Conservation (phyloP, 2,888 invertebrate genomes). For the Cephus nigrinus region DNA sequence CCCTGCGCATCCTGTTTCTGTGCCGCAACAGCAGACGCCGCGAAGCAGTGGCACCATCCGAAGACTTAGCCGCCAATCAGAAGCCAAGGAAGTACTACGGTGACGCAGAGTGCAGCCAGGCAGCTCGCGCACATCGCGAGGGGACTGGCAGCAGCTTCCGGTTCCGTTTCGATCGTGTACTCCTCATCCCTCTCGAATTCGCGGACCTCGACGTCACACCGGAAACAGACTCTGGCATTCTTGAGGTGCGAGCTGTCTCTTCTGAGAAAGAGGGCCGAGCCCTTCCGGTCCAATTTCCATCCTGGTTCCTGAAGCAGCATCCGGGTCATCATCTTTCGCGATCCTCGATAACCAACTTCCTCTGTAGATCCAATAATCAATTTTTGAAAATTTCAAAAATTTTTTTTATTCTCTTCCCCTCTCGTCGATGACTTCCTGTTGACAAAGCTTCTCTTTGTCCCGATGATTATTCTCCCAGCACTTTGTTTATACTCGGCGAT, state of each 20-base stretch:
- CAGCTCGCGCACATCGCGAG: slow-evolving; percentile 69
- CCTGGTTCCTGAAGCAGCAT: slow-evolving; percentile 62
- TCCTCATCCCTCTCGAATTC: slow-evolving; percentile 69
- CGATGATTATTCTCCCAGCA: not conserved
- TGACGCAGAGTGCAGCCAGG: slow-evolving; percentile 67
- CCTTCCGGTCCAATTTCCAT: slow-evolving; percentile 61
- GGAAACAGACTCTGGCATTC: slow-evolving; percentile 67
- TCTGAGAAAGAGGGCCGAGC: slow-evolving; percentile 55
- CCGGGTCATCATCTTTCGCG: slow-evolving; percentile 41
- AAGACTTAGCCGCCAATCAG: slow-evolving; percentile 61
- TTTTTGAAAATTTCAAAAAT: too few species aligned
- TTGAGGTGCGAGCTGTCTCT: slow-evolving; percentile 57
- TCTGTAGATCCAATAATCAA: not conserved
- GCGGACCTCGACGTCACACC: slow-evolving; percentile 69
- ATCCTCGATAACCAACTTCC: not conserved
- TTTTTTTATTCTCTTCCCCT: too few species aligned
- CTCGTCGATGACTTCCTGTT: too few species aligned
- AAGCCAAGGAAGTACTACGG: slow-evolving; percentile 69
- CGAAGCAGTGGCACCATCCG: too few species aligned
- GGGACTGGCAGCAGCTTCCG: slow-evolving; percentile 53
- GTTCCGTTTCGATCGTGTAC: slow-evolving; percentile 63
- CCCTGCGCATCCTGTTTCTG: too few species aligned
- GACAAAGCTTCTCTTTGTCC: not conserved
- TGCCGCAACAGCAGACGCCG: too few species aligned
- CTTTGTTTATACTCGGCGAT: too few species aligned